A percentile compares a stretch with the other conserved stretches of the same genome.
These are phyloP conservation scores for Morus bassanus DNA, from an alignment of 2,797 vertebrate species.

Conservation along the genomic window DNA sequence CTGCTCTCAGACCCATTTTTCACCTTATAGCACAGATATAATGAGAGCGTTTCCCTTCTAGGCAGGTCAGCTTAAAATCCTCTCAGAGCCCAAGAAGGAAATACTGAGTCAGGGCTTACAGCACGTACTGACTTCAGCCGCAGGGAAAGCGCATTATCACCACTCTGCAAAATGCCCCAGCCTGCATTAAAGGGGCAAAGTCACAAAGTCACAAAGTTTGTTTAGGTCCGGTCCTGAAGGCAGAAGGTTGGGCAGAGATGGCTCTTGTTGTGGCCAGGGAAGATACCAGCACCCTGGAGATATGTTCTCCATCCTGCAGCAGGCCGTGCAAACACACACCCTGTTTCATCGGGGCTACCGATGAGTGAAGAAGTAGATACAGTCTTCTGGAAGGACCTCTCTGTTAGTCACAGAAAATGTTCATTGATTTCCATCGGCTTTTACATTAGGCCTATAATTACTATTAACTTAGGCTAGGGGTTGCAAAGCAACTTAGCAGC, in stretches of 20 bases:
- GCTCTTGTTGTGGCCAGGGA: neutral
- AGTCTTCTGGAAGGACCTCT: neutral
- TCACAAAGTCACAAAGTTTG: neutral
- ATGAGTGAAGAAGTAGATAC: neutral
- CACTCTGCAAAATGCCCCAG: neutral
- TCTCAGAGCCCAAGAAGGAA: neutral
- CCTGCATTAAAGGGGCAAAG: neutral
- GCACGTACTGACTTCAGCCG: neutral
- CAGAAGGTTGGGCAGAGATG: neutral
- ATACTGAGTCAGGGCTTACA: neutral
- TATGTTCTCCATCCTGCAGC: neutral
- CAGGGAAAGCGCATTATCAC: neutral
- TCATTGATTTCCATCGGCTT: neutral
- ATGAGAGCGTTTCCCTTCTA: accelerated
- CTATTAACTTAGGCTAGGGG: neutral
- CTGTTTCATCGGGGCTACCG: neutral
- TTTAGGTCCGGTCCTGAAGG: neutral
- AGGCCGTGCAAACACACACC: neutral
- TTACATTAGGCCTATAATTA: neutral
- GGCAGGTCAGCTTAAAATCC: neutral
- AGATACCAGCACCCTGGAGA: neutral
- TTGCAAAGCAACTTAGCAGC: neutral
- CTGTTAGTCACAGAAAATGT: neutral
- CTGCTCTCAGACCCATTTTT: neutral
- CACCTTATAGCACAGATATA: neutral